phyloP scores from a whole-genome alignment of 2,113 vertebrate species.

The Dendrocopos noguchii region DNA sequence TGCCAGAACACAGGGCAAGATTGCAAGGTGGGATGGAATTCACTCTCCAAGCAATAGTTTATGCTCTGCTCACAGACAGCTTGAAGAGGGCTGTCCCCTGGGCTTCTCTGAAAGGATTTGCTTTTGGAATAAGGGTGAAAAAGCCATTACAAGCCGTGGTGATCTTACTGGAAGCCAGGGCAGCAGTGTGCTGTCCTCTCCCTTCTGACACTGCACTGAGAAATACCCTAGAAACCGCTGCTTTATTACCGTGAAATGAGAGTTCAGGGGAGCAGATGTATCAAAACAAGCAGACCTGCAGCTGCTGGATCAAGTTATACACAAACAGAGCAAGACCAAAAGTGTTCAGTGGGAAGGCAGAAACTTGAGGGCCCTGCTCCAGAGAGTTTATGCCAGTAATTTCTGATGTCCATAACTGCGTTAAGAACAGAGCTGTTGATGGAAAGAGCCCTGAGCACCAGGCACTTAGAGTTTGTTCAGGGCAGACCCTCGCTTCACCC shows the following conservation, averaged over 20 bases:
- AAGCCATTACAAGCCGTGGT: neutral
- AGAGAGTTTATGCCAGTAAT: neutral
- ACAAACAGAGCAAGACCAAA: neutral
- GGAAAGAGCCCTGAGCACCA: neutral
- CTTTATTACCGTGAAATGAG: neutral
- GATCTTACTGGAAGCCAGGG: accelerated
- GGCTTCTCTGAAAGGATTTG: neutral
- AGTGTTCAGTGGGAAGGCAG: neutral
- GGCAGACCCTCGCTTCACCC: neutral
- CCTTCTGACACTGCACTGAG: neutral
- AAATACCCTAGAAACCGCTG: neutral
- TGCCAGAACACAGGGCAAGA: neutral
- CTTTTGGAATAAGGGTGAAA: neutral
- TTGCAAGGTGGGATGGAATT: neutral
- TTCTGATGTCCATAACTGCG: neutral
- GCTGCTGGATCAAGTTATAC: neutral
- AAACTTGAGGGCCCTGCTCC: neutral
- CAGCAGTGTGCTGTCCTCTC: neutral
- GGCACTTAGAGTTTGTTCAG: neutral
- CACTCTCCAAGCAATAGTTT: neutral
- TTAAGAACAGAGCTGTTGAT: neutral
- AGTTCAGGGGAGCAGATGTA: neutral
- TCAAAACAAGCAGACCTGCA: neutral
- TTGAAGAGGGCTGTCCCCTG: neutral
- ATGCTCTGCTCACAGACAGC: no score